A percentile compares a stretch with the other conserved stretches of the same genome.
phyloP scores from a whole-genome alignment of 1,140 invertebrate species.

The Procambarus virginalis region DNA sequence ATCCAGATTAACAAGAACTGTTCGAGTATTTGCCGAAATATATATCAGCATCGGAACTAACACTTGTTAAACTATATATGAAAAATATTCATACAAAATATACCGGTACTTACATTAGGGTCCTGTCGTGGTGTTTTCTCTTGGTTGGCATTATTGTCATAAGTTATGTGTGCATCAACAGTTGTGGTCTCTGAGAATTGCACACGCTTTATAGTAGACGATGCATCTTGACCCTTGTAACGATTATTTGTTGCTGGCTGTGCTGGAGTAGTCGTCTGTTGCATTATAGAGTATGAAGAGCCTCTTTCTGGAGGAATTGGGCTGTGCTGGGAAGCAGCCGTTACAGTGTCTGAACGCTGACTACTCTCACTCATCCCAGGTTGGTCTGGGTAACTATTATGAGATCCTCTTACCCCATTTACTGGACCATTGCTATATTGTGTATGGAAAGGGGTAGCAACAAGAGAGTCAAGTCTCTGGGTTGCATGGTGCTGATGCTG shows the following conservation, averaged over 20 bases:
- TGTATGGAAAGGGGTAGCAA: constrained; percentile 76
- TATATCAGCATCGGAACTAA: no score
- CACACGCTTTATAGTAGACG: constrained; percentile 66
- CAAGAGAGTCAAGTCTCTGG: constrained; percentile 77
- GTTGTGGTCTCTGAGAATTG: constrained; percentile 68
- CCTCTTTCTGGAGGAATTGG: constrained; percentile 86
- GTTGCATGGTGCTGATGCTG: constrained; percentile 71
- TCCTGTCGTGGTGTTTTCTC: constrained; percentile 60
- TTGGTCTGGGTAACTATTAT: constrained; percentile 46
- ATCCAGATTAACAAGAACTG: not conserved
- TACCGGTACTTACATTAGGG: constrained; percentile 49
- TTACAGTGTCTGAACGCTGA: constrained; percentile 36
- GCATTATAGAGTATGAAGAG: constrained; percentile 88
- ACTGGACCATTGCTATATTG: constrained; percentile 68
- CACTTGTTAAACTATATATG: not conserved
- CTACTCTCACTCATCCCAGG: constrained; percentile 34
- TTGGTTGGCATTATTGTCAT: constrained; percentile 70
- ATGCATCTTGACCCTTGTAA: constrained; percentile 38
- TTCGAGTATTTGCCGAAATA: not conserved
- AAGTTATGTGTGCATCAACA: constrained; percentile 65
- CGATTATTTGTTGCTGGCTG: constrained; percentile 35
- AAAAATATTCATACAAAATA: not conserved
- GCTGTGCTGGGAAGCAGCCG: constrained; percentile 70
- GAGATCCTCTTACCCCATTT: constrained; percentile 32
- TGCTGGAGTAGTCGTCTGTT: constrained; percentile 73